phyloP scores from a whole-genome alignment of 2,797 vertebrate genomes.

The Loriculus beryllinus region DNA sequence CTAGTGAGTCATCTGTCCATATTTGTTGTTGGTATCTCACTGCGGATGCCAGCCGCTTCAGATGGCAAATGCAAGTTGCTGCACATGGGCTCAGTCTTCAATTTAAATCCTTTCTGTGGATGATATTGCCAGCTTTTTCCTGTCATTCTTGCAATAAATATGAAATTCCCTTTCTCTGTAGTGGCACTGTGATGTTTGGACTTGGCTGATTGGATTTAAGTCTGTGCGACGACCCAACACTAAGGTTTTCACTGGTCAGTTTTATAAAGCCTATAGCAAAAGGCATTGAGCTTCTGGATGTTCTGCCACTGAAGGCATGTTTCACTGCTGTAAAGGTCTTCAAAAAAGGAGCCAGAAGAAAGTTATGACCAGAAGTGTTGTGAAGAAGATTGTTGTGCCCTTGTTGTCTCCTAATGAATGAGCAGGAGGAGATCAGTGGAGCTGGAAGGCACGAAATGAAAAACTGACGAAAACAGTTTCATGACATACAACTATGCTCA shows the following conservation, averaged over 20 bases:
- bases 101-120: not conserved
- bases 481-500: fast-evolving
- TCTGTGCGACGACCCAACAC: not conserved
- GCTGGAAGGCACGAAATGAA: not conserved
- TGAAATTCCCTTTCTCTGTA: not conserved
- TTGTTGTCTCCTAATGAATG: not conserved
- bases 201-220: not conserved
- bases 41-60: not conserved
- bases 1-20: not conserved
- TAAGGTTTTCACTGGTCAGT: not conserved
- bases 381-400: not conserved
- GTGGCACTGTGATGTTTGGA: not conserved
- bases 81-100: not conserved
- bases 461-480: not conserved
- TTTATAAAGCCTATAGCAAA: not conserved
- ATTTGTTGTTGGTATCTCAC: not conserved
- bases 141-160: not conserved
- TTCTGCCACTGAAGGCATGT: not conserved
- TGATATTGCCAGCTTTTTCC: not conserved
- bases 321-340: not conserved
- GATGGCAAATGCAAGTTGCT: not conserved
- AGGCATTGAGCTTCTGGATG: not conserved
- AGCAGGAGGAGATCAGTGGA: not conserved
- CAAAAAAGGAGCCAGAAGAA: not conserved
- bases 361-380: not conserved